Base-by-base conservation (phyloP, 2,888 invertebrate species). In the Carterocephalus palaemon region DNA sequence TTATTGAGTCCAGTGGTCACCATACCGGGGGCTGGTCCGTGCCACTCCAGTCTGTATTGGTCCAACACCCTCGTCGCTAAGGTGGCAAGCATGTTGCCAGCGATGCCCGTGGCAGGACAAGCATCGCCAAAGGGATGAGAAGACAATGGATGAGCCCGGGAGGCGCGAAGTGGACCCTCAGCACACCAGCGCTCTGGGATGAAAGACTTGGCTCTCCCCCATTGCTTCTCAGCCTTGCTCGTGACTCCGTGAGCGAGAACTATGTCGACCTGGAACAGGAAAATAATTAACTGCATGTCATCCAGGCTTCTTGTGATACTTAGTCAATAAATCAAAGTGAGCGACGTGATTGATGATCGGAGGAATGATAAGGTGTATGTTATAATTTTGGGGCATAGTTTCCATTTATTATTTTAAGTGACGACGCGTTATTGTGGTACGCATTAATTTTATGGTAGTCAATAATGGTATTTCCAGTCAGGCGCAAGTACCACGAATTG, bases 31-130 rank as follows among this genome's bases (percentile, higher is more conserved):
- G 60, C 32, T 0, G 81, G 76, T 0, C 85, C 85, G 43, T 86
- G 86, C 85, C 85, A 86, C 45, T 86, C 85, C n/a, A 86, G 49
- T 12, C 86, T 66, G 46, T 81, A 85, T 45, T 72, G 74, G 8
- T 78, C 79, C 1, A 84, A 48, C 0, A 85, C 66, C 34, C 74
- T 63, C 1, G 68, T 68, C 0, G 75, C 65, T 1, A 86, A 42
- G 0, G 74, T 60, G 0, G 71, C 56, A 1, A 85, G 59, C 69
- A 83, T 77, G n/a, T 67, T 66, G 4, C 63, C 64, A 0, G 75
- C 72, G 4, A 77, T 57, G 0, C 71, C 78, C 2, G 75, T 57
- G 0, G 74, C 83, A 4, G 85, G 85, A 17, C 85, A 86, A 12
- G 61, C 54, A 28, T 81, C 73, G 0, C 85, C 85, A 24, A 79